Conservation (phyloP, 2,888 invertebrate genomes). For the Drepana falcataria region DNA sequence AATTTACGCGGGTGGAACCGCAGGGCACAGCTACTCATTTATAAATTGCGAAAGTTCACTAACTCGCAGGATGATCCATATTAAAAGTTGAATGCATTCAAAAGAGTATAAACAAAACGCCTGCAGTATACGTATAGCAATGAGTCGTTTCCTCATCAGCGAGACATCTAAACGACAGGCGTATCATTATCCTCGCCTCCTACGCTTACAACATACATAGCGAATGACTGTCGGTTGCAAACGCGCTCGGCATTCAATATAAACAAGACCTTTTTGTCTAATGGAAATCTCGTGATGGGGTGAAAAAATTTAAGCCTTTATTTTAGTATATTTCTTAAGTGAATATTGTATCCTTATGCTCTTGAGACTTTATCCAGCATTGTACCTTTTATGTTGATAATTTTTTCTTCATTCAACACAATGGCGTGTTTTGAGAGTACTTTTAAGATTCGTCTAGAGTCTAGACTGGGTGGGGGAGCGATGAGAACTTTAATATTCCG, state of each 20-base stretch:
- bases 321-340: constrained; percentile 5
- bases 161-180: constrained; percentile 18
- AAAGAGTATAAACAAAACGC: constrained; percentile 10
- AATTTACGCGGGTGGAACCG: not conserved
- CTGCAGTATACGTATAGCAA: constrained; percentile 18
- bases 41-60: not conserved
- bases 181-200: constrained; percentile 18
- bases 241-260: not conserved
- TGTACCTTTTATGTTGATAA: constrained; percentile 10
- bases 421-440: constrained; percentile 14
- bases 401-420: constrained; percentile 18
- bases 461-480: constrained; percentile 38
- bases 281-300: no score
- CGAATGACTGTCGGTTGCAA: not conserved
- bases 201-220: constrained; percentile 16
- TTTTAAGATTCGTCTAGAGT: constrained; percentile 56
- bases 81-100: not conserved
- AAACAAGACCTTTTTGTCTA: not conserved
- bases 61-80: not conserved
- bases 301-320: not conserved
- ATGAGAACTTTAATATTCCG: constrained; percentile 25
- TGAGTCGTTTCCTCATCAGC: constrained; percentile 18
- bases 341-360: not conserved
- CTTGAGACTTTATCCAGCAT: no score
- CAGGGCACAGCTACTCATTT: not conserved